A percentile compares a stretch with the other conserved stretches of the same genome.
Conservation (phyloP, 2,113 vertebrate genomes). For the Cavia aperea region DNA sequence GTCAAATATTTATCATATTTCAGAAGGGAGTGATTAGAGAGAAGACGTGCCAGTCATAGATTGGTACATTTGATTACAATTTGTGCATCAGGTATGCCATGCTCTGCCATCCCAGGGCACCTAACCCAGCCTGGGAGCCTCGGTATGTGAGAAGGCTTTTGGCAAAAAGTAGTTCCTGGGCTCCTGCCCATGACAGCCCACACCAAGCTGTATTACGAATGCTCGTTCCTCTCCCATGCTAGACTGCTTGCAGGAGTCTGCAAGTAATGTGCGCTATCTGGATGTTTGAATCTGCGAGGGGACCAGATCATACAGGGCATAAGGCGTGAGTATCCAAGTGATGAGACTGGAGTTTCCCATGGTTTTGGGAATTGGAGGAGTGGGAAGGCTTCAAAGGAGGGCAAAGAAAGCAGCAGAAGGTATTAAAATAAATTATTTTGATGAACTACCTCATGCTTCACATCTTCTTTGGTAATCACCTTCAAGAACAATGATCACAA, state of each 20-base stretch:
- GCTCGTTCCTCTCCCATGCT: not conserved
- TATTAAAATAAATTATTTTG: not conserved
- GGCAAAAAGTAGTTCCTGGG: not conserved
- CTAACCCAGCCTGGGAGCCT: not conserved
- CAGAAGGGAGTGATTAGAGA: not conserved
- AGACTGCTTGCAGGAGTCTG: too few species aligned
- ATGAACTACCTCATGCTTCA: not conserved
- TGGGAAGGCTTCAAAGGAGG: not conserved
- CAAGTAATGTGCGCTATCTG: not conserved
- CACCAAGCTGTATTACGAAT: not conserved
- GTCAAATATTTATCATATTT: not conserved
- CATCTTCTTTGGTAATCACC: not conserved
- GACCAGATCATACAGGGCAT: not conserved
- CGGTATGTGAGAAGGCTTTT: not conserved
- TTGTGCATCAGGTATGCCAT: not conserved
- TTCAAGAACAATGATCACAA: constrained; percentile 2
- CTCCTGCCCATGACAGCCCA: not conserved
- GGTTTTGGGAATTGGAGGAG: not conserved
- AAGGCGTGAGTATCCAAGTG: not conserved
- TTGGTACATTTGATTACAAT: not conserved
- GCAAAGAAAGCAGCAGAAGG: not conserved
- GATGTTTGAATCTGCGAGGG: not conserved
- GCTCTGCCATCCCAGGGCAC: not conserved
- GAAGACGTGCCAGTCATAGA: not conserved
- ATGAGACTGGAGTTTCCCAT: not conserved